Percentiles rank a stretch among this genome's conserved stretches.
Evolutionary conservation across 2,888 invertebrate species (phyloP).

Genomic region (Lamellibrachia columna): DNA sequence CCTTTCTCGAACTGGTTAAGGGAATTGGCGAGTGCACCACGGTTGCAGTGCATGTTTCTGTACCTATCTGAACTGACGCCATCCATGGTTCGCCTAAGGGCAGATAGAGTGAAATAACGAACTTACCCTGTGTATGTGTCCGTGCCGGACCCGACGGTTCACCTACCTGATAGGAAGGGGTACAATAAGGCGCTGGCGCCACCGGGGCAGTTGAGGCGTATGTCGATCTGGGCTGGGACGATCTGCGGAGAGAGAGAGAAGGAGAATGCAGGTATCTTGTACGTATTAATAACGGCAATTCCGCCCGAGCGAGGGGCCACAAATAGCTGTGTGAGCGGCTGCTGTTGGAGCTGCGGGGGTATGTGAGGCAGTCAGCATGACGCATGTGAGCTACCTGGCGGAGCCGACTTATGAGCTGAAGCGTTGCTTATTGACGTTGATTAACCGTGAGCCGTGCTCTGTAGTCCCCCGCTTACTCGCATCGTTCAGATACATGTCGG

Average conservation of each 20-base stretch:
- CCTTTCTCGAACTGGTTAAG: background rate
- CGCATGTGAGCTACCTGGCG: background rate
- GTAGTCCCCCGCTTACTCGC: conserved; percentile 43
- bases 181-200: background rate
- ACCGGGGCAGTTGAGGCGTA: background rate
- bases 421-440: background rate
- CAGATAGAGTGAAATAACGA: background rate
- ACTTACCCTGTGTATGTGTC: background rate
- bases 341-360: background rate
- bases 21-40: background rate
- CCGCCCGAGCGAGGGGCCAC: background rate
- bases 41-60: background rate
- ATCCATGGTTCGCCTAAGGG: background rate
- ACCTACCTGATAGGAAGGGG: background rate
- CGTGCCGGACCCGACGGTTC: background rate
- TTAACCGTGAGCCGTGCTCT: background rate
- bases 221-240: background rate
- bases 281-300: conserved; percentile 16
- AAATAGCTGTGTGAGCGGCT: background rate
- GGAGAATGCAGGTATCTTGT: conserved; percentile 3
- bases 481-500: conserved; percentile 50
- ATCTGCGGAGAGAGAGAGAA: conserved; percentile 14
- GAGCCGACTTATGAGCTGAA: background rate
- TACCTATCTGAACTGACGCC: background rate
- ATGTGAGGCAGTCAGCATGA: background rate